Evolutionary conservation across 2,888 invertebrate species (phyloP).

Genomic region (Cylindroiulus punctatus): DNA sequence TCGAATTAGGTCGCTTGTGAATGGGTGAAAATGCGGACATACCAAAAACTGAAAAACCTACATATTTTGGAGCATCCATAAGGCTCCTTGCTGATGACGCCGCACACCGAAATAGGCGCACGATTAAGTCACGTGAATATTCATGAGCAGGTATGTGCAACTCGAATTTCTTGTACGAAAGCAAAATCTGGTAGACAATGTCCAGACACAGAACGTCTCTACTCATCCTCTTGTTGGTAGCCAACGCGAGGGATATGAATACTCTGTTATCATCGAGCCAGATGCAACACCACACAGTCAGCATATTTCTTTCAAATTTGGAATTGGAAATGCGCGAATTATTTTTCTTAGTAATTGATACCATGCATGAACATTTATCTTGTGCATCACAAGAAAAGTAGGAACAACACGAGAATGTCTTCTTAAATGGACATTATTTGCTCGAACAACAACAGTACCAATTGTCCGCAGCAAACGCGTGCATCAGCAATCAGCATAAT

Average conservation of each 20-base stretch:
- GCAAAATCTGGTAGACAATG: constrained; percentile 27
- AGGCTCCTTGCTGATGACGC: constrained; percentile 21
- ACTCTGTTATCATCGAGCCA: not conserved
- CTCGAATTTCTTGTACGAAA: constrained; percentile 19
- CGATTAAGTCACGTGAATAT: constrained; percentile 52
- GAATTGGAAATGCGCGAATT: not conserved
- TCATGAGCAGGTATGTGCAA: constrained; percentile 44
- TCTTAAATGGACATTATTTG: not conserved
- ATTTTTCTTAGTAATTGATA: not conserved
- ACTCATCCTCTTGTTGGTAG: not conserved
- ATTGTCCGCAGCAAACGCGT: no score
- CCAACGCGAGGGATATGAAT: not conserved
- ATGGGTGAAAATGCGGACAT: constrained; percentile 57
- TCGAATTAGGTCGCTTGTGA: constrained; percentile 56
- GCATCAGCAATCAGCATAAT: no score
- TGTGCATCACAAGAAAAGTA: not conserved
- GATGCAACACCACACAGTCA: not conserved
- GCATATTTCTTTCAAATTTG: not conserved
- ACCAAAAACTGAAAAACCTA: constrained; percentile 51
- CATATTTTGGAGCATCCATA: constrained; percentile 47
- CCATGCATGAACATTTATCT: not conserved
- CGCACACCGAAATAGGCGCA: constrained; percentile 35
- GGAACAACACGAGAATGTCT: not conserved
- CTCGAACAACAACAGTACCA: no score
- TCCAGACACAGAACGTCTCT: constrained; percentile 13